A percentile compares a stretch with the other conserved stretches of the same genome.
phyloP scores from a whole-genome alignment of 2,797 vertebrate species.

The Monodelphis domestica region DNA sequence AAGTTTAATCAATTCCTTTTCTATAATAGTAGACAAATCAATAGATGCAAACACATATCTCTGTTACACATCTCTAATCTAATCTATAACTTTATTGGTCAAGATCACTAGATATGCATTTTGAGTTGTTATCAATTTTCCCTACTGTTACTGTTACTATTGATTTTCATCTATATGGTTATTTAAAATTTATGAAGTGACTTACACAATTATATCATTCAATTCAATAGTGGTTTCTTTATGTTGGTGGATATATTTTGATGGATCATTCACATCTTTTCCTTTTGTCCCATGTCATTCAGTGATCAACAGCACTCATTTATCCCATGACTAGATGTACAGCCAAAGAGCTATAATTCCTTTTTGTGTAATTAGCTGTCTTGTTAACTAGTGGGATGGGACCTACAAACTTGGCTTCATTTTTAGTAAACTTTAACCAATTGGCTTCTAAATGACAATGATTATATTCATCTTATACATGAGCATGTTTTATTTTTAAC shows the following conservation, averaged over 20 bases:
- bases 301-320: not conserved
- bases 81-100: not conserved
- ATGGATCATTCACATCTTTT: not conserved
- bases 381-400: not conserved
- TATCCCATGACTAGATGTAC: not conserved
- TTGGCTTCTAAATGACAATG: not conserved
- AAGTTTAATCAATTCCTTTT: not conserved
- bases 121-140: too few relatives aligned
- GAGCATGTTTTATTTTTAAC: not conserved
- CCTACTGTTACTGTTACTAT: not conserved
- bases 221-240: not conserved
- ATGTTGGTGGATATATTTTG: not conserved
- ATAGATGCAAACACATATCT: not conserved
- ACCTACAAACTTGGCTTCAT: not conserved
- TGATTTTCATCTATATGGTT: not conserved
- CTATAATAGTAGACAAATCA: too few relatives aligned
- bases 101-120: not conserved
- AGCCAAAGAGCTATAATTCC: not conserved
- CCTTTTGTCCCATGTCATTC: not conserved
- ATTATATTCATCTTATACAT: not conserved
- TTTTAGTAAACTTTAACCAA: not conserved
- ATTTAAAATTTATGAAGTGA: not conserved
- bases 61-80: not conserved
- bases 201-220: not conserved
- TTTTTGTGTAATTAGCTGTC: not conserved